Evolutionary conservation across 2,113 vertebrate genomes (phyloP).

Genomic region (Saguinus imperator): DNA sequence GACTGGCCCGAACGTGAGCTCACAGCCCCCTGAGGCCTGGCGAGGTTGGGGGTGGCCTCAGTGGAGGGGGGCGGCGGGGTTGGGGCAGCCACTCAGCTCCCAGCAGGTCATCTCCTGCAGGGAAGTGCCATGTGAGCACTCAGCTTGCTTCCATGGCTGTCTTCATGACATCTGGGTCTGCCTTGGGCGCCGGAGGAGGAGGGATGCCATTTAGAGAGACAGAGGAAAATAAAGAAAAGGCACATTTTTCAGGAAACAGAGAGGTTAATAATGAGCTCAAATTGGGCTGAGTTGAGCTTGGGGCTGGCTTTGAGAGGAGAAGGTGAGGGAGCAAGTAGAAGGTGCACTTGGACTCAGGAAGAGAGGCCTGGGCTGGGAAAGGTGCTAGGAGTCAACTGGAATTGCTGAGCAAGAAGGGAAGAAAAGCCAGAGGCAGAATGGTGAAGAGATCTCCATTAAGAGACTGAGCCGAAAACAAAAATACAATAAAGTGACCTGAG

Average conservation of each 20-base stretch:
- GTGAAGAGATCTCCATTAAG: neutral
- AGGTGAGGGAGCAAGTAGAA: accelerated
- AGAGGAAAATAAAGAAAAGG: neutral
- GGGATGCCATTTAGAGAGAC: no score
- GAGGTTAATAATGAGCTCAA: neutral
- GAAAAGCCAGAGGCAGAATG: neutral
- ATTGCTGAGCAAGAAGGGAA: neutral
- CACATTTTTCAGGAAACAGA: neutral
- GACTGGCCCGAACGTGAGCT: accelerated
- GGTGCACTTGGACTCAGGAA: accelerated
- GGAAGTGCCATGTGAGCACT: neutral
- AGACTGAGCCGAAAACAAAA: neutral
- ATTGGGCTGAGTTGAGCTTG: accelerated
- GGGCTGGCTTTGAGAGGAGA: neutral
- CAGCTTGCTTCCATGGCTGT: neutral
- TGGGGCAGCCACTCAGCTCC: accelerated
- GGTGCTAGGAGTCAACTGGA: accelerated
- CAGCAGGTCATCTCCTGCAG: neutral
- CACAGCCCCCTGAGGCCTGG: accelerated
- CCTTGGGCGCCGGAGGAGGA: accelerated
- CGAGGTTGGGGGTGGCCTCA: no score
- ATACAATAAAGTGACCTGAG: neutral
- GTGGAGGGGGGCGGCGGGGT: no score
- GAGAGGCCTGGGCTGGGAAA: accelerated
- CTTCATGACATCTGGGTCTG: no score